phyloP scores from a whole-genome alignment of 2,113 vertebrate genomes.

The Toxostoma redivivum region DNA sequence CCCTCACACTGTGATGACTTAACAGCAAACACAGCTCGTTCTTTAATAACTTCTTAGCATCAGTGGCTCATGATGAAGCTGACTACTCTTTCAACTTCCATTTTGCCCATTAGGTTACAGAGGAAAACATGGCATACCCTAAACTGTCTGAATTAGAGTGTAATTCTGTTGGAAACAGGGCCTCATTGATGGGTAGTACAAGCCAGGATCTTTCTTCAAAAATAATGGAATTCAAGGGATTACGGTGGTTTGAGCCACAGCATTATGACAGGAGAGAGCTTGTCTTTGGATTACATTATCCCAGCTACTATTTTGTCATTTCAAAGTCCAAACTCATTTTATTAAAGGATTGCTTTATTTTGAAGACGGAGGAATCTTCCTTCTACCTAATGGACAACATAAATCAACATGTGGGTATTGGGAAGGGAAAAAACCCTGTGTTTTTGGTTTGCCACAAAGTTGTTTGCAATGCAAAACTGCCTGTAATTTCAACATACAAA shows the following conservation, averaged over 20 bases:
- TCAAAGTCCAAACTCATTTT: not conserved
- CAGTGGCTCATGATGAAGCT: not conserved
- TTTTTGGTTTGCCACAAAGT: constrained; percentile 15
- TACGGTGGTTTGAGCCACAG: not conserved
- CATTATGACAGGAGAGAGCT: not conserved
- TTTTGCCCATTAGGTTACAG: not conserved
- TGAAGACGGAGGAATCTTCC: not conserved
- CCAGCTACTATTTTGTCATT: not conserved
- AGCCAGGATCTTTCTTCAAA: not conserved
- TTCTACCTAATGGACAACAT: not conserved
- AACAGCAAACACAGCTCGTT: not conserved
- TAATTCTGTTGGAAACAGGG: not conserved
- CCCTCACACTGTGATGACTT: not conserved
- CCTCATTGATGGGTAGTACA: not conserved
- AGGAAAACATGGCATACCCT: not conserved
- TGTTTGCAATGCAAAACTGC: not conserved
- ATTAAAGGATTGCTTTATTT: not conserved
- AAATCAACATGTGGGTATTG: not conserved
- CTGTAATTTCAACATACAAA: constrained; percentile 28
- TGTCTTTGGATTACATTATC: not conserved
- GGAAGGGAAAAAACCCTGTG: not conserved
- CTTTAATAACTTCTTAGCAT: not conserved
- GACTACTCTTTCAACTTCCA: not conserved
- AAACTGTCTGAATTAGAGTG: not conserved
- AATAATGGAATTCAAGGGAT: not conserved